phyloP scores from a whole-genome alignment of 2,888 invertebrate species.

The Orgyia antiqua region DNA sequence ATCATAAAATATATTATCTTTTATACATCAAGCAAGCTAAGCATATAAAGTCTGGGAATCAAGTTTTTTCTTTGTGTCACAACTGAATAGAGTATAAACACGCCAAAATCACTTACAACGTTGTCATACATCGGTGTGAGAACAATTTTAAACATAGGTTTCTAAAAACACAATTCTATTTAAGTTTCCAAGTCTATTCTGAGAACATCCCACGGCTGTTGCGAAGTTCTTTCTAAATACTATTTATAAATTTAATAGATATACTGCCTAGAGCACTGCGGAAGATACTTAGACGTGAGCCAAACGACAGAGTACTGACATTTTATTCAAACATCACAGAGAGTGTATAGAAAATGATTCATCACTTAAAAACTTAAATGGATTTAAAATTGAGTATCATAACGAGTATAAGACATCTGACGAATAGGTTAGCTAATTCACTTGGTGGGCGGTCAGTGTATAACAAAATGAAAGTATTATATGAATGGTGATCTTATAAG shows the following conservation, averaged over 20 bases:
- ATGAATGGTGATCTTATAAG: no score
- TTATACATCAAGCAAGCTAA: no score
- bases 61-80: no score
- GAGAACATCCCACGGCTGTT: slow-evolving; percentile 38
- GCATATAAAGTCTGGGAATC: no score
- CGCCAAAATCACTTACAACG: no score
- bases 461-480: slow-evolving; percentile 10
- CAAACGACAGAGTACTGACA: slow-evolving; percentile 31
- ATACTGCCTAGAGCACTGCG: slow-evolving; percentile 11
- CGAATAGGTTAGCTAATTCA: slow-evolving; percentile 7
- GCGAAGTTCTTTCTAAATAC: slow-evolving; percentile 39
- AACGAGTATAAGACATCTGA: slow-evolving; percentile 5
- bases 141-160: slow-evolving; percentile 18
- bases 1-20: no score
- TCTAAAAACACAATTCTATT: slow-evolving; percentile 34
- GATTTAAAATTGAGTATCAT: slow-evolving; percentile 13
- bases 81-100: no score
- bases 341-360: slow-evolving; percentile 22
- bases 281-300: slow-evolving; percentile 30
- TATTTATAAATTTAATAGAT: slow-evolving; percentile 24
- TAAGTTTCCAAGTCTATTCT: slow-evolving; percentile 33
- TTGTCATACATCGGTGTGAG: no score
- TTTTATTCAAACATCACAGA: slow-evolving; percentile 16
- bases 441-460: slow-evolving; percentile 4
- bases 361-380: slow-evolving; percentile 18